Evolutionary conservation across 1,140 invertebrate species (phyloP).

Genomic region (Episyrphus balteatus): DNA sequence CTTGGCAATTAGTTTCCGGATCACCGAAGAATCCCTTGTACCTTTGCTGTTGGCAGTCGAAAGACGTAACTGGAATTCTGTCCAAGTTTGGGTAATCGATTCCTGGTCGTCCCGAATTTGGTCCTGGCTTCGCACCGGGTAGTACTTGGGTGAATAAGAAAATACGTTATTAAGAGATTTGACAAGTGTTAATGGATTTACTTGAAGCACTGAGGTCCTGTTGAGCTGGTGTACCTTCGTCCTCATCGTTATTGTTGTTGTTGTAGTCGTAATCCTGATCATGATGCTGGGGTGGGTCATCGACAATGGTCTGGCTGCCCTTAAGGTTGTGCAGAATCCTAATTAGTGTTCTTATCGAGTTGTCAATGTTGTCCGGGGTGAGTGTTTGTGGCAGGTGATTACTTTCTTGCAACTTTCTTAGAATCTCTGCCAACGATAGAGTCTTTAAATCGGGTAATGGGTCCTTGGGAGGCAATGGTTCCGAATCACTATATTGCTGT

Average conservation of each 20-base stretch:
- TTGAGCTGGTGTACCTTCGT: too few relatives aligned
- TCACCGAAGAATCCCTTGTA: slow-evolving; percentile 88
- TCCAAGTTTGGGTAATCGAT: slow-evolving; percentile 72
- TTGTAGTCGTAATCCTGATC: slow-evolving; percentile 29
- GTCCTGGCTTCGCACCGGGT: slow-evolving; percentile 29
- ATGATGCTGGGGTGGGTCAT: slow-evolving; percentile 32
- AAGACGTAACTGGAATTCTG: slow-evolving; percentile 63
- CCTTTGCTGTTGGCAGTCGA: slow-evolving; percentile 70
- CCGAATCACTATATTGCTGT: slow-evolving; percentile 14
- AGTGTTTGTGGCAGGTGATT: slow-evolving; percentile 62
- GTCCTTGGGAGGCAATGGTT: slow-evolving; percentile 6
- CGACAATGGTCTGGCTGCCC: slow-evolving; percentile 37
- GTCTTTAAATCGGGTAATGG: slow-evolving; percentile 26
- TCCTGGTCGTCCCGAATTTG: slow-evolving; percentile 61
- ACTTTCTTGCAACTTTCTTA: slow-evolving; percentile 55
- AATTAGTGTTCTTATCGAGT: slow-evolving; percentile 62
- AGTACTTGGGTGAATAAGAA: neutral
- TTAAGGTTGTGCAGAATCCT: slow-evolving; percentile 57
- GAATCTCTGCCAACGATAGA: slow-evolving; percentile 39
- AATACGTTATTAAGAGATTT: neutral
- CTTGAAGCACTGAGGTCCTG: slow-evolving; percentile 12
- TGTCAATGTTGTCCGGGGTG: slow-evolving; percentile 62
- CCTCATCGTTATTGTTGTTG: slow-evolving; percentile 5
- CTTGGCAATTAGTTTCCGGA: slow-evolving; percentile 74
- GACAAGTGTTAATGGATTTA: slow-evolving; percentile 7